Percentiles rank a stretch among this genome's conserved stretches.
phyloP scores from a whole-genome alignment of 2,797 vertebrate species.

The Nannoperca obscura region DNA sequence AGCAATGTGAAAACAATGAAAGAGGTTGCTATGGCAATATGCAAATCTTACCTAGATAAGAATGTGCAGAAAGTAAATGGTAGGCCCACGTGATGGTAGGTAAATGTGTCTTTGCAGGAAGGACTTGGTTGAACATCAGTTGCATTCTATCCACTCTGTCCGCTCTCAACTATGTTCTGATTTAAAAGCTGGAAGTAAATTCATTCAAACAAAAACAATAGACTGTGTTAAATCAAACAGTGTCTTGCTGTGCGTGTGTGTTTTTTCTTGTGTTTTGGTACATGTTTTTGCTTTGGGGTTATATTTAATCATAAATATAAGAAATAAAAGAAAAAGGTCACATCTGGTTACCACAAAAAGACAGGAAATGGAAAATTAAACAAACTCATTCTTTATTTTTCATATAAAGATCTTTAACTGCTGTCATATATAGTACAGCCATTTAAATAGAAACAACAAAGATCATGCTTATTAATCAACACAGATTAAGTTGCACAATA shows the following conservation, averaged over 20 bases:
- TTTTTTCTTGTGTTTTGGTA: conserved; percentile 1
- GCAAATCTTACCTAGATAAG: conserved; percentile 68
- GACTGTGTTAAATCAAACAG: conserved; percentile 46
- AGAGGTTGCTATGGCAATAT: conserved; percentile 81
- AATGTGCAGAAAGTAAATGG: conserved; percentile 66
- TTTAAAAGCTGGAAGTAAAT: conserved; percentile 83
- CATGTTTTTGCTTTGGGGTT: background rate
- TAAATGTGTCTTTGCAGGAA: conserved; percentile 88
- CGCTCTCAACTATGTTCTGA: conserved; percentile 80
- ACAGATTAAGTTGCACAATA: conserved; percentile 22
- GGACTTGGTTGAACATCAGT: conserved; percentile 72
- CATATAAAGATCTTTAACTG: conserved; percentile 21
- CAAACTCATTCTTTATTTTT: conserved; percentile 8
- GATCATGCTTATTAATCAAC: conserved; percentile 6
- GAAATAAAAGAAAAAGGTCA: background rate
- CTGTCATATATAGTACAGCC: conserved; percentile 14
- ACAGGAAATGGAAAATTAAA: conserved; percentile 17
- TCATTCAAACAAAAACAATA: conserved; percentile 79
- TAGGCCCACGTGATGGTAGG: conserved; percentile 69
- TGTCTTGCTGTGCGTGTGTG: conserved; percentile 11
- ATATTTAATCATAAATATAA: background rate
- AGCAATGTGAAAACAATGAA: conserved; percentile 80
- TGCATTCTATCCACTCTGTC: conserved; percentile 81
- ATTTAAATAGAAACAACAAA: conserved; percentile 59
- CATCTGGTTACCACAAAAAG: background rate